Percentiles rank a stretch among this genome's conserved stretches.
These are phyloP conservation scores for Brachynemurus nebulosus DNA, from an alignment of 2,888 invertebrate genomes.

Conservation along the genomic window DNA sequence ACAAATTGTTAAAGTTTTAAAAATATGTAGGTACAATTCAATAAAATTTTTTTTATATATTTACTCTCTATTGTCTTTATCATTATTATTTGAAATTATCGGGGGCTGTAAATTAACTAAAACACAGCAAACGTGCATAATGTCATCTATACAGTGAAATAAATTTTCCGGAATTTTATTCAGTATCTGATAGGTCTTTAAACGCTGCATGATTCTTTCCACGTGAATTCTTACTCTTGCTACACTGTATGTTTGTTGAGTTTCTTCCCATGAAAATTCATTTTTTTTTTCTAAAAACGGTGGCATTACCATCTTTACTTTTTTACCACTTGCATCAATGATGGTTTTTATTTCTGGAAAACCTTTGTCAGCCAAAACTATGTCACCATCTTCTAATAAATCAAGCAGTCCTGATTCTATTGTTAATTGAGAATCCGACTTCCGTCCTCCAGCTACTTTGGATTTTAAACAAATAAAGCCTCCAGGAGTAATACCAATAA, in stretches of 20 bases:
- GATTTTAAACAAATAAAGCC: conserved; percentile 15
- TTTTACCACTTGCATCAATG: conserved; percentile 11
- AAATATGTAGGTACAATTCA: too few species aligned
- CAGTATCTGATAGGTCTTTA: conserved; percentile 7
- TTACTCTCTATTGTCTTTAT: too few species aligned
- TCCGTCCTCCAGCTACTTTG: conserved; percentile 13
- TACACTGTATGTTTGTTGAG: conserved; percentile 10
- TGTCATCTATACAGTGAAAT: conserved; percentile 9
- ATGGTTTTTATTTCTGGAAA: conserved; percentile 8
- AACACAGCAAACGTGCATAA: conserved; percentile 5
- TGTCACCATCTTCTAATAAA: conserved; percentile 11
- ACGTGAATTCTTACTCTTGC: conserved; percentile 9
- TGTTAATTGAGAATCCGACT: conserved; percentile 15
- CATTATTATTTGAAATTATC: too few species aligned
- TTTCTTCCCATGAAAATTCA: conserved; percentile 10
- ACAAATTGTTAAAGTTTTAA: neutral
- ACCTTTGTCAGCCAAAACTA: conserved; percentile 11
- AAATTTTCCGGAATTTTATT: conserved; percentile 8
- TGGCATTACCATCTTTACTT: conserved; percentile 11
- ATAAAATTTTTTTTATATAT: conserved; percentile 4
- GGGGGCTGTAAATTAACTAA: conserved; percentile 9
- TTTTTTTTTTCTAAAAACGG: conserved; percentile 10
- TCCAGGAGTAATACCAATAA: conserved; percentile 15
- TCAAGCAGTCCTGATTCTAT: conserved; percentile 12
- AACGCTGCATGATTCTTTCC: conserved; percentile 8